A percentile compares a stretch with the other conserved stretches of the same genome.
phyloP scores from a whole-genome alignment of 2,888 invertebrate species.

The Pogonocherus hispidulus region DNA sequence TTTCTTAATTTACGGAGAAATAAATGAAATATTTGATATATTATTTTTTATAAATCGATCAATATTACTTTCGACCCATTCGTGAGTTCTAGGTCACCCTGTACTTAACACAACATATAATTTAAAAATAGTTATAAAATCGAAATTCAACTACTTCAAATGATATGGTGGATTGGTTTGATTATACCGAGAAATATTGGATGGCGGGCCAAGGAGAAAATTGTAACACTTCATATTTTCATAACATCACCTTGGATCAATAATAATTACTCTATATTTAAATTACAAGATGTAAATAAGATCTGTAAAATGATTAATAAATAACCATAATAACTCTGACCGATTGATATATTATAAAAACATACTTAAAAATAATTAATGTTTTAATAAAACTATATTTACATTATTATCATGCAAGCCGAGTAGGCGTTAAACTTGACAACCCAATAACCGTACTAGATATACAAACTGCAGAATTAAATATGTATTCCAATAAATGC shows the following conservation, averaged over 20 bases:
- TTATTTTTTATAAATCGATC: too few relatives aligned
- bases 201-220: not conserved
- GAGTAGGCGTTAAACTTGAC: not conserved
- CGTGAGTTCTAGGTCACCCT: too few relatives aligned
- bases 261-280: not conserved
- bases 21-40: too few relatives aligned
- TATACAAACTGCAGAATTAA: not conserved
- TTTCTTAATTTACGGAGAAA: too few relatives aligned
- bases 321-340: not conserved
- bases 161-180: too few relatives aligned
- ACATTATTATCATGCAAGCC: not conserved
- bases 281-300: not conserved
- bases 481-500: not conserved
- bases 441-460: not conserved
- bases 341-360: not conserved
- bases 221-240: not conserved
- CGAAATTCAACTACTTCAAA: too few relatives aligned
- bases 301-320: not conserved
- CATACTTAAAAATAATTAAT: conserved; percentile 7
- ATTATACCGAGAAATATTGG: too few relatives aligned
- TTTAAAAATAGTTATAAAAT: not conserved
- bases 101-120: too few relatives aligned
- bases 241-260: not conserved
- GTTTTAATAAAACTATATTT: conserved; percentile 10
- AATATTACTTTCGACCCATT: too few relatives aligned